Conservation (phyloP, 2,888 invertebrate species). For the Deilephila porcellus region DNA sequence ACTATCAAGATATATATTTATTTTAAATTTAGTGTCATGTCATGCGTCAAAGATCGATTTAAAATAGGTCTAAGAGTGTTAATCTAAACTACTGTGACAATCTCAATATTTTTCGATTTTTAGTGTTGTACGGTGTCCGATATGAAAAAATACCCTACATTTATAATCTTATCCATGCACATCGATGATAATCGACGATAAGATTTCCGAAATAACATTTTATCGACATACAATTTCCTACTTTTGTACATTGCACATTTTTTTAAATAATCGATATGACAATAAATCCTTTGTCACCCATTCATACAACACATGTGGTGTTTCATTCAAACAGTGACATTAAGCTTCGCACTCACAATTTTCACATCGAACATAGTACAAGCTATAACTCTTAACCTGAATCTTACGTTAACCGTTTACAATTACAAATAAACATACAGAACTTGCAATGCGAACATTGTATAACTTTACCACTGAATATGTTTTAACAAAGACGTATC, state of each 20-base stretch:
- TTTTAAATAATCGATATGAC: too few relatives aligned
- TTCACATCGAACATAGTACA: conserved; percentile 73
- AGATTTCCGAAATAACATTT: background rate
- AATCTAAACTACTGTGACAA: conserved; percentile 78
- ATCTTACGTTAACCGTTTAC: conserved; percentile 63
- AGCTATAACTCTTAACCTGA: conserved; percentile 61
- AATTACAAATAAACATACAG: conserved; percentile 26
- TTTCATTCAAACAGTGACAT: background rate
- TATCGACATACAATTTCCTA: conserved; percentile 4
- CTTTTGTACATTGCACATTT: conserved; percentile 12
- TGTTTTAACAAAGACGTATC: conserved; percentile 60
- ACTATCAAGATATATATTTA: conserved; percentile 53
- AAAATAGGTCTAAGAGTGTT: conserved; percentile 79
- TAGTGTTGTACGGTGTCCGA: conserved; percentile 66
- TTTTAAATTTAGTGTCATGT: conserved; percentile 56
- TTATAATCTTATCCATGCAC: conserved; percentile 18
- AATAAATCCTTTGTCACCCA: background rate
- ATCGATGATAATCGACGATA: conserved; percentile 6
- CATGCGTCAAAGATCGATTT: conserved; percentile 61
- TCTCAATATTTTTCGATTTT: conserved; percentile 65
- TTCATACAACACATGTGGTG: background rate
- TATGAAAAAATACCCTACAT: conserved; percentile 55
- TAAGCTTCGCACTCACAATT: conserved; percentile 38
- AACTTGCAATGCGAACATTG: conserved; percentile 32
- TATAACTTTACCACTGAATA: conserved; percentile 59